Conservation (phyloP, 2,888 invertebrate species). For the Gari tellinella region DNA sequence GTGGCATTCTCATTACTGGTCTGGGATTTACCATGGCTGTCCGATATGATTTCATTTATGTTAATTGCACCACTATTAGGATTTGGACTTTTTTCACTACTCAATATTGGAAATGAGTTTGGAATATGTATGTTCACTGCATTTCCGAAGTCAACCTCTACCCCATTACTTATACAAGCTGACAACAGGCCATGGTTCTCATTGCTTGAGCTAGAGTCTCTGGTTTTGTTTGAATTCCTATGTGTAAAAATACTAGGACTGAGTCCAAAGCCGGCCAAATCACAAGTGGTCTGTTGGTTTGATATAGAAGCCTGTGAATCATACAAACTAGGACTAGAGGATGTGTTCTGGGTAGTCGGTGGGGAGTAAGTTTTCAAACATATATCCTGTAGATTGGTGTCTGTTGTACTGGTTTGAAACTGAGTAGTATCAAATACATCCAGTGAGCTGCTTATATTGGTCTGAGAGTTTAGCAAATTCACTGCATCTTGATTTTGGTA, state of each 20-base stretch:
- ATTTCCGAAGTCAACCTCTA: not conserved
- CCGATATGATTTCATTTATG: constrained; percentile 31
- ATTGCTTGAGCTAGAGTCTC: not conserved
- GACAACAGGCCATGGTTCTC: constrained; percentile 46
- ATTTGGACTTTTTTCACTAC: not conserved
- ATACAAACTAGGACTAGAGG: not conserved
- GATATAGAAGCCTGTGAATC: constrained; percentile 1
- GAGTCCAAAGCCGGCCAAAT: not conserved
- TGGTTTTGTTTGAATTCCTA: constrained; percentile 1
- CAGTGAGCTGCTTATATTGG: not conserved
- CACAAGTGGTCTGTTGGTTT: not conserved
- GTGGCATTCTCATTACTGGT: constrained; percentile 14
- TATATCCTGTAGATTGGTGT: not conserved
- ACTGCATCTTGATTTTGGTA: no score
- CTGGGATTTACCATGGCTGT: constrained; percentile 7
- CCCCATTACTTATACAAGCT: constrained; percentile 20
- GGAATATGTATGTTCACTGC: constrained; percentile 4
- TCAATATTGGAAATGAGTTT: constrained; percentile 11
- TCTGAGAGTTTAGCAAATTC: constrained; percentile 2
- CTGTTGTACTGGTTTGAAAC: not conserved
- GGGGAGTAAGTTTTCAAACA: no score
- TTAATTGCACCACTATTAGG: not conserved
- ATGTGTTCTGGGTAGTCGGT: no score
- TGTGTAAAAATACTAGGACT: constrained; percentile 25
- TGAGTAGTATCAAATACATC: constrained; percentile 5